These are phyloP conservation scores for Dolichomitus sp. DNA, from an alignment of 2,888 invertebrate species.

Conservation along the genomic window DNA sequence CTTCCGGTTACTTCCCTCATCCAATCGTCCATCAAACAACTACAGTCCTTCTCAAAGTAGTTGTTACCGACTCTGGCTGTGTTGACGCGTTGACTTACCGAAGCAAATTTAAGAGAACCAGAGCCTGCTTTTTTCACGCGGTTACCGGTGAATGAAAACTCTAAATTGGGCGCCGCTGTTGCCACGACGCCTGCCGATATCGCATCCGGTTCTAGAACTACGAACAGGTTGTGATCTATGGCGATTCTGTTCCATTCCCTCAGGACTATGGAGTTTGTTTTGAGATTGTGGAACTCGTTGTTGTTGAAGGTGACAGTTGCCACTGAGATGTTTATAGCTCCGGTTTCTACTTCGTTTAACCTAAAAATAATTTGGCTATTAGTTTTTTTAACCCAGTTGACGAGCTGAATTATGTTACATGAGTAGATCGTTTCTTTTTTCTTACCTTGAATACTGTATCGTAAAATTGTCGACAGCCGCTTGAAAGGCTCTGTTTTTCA, in stretches of 20 bases:
- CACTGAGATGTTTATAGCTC: conserved; percentile 90
- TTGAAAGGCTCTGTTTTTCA: conserved; percentile 89
- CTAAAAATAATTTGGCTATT: conserved; percentile 84
- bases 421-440: conserved; percentile 6
- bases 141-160: conserved; percentile 88
- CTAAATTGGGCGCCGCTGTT: conserved; percentile 80
- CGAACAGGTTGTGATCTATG: conserved; percentile 90
- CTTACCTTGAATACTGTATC: conserved; percentile 89
- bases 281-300: conserved; percentile 89
- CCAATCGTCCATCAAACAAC: conserved; percentile 89
- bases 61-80: conserved; percentile 88
- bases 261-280: conserved; percentile 89
- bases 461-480: conserved; percentile 90
- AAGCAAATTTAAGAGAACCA: conserved; percentile 88
- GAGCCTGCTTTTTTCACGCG: conserved; percentile 87
- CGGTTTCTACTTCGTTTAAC: conserved; percentile 88
- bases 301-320: conserved; percentile 88
- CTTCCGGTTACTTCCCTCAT: conserved; percentile 87
- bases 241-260: conserved; percentile 89
- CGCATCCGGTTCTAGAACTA: conserved; percentile 87
- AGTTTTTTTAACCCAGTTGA: neutral
- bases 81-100: conserved; percentile 86
- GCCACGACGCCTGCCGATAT: conserved; percentile 87
- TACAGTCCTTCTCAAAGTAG: conserved; percentile 89
- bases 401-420: neutral